Conservation (phyloP, 1,140 invertebrate species). For the Proctacanthus coquilletti region DNA sequence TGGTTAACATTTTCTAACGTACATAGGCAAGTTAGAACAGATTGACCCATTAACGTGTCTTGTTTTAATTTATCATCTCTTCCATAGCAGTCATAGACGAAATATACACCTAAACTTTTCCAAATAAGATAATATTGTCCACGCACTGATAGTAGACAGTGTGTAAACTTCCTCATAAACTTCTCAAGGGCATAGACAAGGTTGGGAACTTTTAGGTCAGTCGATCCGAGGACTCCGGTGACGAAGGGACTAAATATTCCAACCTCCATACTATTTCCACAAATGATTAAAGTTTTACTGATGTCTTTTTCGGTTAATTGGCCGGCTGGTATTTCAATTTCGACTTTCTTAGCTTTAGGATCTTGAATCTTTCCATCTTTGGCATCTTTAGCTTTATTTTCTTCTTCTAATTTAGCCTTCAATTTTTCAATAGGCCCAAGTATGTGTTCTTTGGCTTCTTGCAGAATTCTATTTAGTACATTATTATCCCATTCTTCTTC, state of each 20-base stretch:
- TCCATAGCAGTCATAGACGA: slow-evolving; percentile 16
- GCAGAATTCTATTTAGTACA: neutral
- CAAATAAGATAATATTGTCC: slow-evolving; percentile 16
- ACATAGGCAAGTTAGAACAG: slow-evolving; percentile 13
- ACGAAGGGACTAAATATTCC: neutral
- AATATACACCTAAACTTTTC: slow-evolving; percentile 11
- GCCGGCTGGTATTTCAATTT: too few species aligned
- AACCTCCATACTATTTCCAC: neutral
- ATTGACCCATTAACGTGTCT: slow-evolving; percentile 6
- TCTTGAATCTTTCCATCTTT: too few species aligned
- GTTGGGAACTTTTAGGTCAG: slow-evolving; percentile 2
- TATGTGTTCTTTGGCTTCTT: neutral
- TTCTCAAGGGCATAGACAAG: slow-evolving; percentile 8
- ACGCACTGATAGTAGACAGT: slow-evolving; percentile 14
- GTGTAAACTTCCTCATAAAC: slow-evolving; percentile 14
- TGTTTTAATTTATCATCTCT: slow-evolving; percentile 7
- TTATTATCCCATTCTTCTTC: neutral
- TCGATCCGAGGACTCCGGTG: neutral
- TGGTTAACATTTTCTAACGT: slow-evolving; percentile 15
- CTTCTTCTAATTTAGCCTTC: neutral
- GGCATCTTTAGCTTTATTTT: too few species aligned
- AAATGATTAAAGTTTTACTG: neutral
- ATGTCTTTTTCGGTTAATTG: too few species aligned
- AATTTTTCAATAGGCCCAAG: neutral
- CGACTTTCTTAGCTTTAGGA: too few species aligned